Base-by-base conservation (phyloP, 2,113 vertebrate genomes). In the Pelecanoides urinatrix region DNA sequence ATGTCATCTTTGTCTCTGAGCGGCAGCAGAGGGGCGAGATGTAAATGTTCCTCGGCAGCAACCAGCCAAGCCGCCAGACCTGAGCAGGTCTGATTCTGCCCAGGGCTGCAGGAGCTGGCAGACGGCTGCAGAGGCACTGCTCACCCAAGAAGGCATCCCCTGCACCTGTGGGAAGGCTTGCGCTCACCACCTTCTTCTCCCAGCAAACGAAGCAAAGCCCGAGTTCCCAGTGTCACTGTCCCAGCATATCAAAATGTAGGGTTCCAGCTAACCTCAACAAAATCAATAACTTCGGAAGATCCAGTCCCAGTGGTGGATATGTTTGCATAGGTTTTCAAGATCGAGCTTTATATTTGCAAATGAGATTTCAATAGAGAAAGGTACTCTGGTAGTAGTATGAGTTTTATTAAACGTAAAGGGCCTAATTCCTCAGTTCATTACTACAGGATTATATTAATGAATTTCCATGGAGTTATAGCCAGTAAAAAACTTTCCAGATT, bases 391-490 rank as follows among this genome's bases (percentile, higher is more conserved):
- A 70, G 36, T 50, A 92, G 58, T 81, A 58, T 4, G 16, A 91
- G 16, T 82, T 95, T 89, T 94, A 95, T 94, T 82, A 87, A 85
- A 91, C 92, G 73, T 61, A 78, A 91, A 73, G 49, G 40, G 25
- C 17, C 12, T 94, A 68, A 91, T 91, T 87, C 86, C 58, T 89
- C 25, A 53, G 14, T 72, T 93, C 65, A 79, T 91, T 71, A 87
- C 9, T 50, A 20, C 26, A 59, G 81, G 81, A 82, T 92, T 78
- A 87, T 7, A 50, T 42, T 55, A 89, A 87, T 91, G 38, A 87
- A 73, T 81, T 92, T 94, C 66, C 22, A 11, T 40, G 23, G 36
- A 92, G 56, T 34, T 75, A 87, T 5, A 81, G 10, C 23, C 18
- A 47, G 38, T 36, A 29, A 76, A 88, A 86, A 83, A 56, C 12